Percentiles rank a stretch among this genome's conserved stretches.
Evolutionary conservation across 2,797 vertebrate genomes (phyloP).

Genomic region (Peromyscus aztecus): DNA sequence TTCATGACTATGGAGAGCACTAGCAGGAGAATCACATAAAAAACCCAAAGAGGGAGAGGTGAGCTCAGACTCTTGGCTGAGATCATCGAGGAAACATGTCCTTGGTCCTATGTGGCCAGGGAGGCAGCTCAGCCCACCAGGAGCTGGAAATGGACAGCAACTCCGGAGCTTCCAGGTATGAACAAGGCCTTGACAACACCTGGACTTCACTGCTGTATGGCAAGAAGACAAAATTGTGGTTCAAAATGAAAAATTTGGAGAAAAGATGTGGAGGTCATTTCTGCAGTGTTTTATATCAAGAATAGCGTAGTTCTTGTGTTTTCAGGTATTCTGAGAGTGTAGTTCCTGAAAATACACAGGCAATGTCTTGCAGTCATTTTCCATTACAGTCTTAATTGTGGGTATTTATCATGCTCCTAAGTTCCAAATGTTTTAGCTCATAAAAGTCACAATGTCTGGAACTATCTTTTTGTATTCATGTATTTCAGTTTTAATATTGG

Average conservation of each 20-base stretch:
- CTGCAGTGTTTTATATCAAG: not conserved
- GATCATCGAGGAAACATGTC: rapidly evolving
- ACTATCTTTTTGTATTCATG: not conserved
- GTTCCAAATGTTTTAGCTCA: not conserved
- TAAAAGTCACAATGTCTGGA: not conserved
- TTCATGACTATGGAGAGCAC: too few relatives aligned
- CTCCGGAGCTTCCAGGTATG: not conserved
- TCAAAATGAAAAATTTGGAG: not conserved
- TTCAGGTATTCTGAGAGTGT: not conserved
- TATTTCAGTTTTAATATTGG: not conserved
- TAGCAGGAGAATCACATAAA: rapidly evolving
- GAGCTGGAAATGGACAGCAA: rapidly evolving
- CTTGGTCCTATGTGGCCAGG: rapidly evolving
- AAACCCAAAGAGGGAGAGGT: rapidly evolving
- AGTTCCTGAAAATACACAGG: not conserved
- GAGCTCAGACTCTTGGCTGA: rapidly evolving
- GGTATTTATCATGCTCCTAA: not conserved
- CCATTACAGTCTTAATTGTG: not conserved
- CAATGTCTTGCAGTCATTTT: not conserved
- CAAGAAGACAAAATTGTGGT: not conserved
- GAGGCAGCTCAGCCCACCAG: rapidly evolving
- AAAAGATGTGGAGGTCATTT: too few relatives aligned
- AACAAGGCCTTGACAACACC: rapidly evolving
- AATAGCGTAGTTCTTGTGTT: rapidly evolving
- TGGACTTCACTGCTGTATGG: rapidly evolving